A percentile compares a stretch with the other conserved stretches of the same genome.
Conservation (phyloP, 1,140 invertebrate genomes). For the Halesus radiatus region DNA sequence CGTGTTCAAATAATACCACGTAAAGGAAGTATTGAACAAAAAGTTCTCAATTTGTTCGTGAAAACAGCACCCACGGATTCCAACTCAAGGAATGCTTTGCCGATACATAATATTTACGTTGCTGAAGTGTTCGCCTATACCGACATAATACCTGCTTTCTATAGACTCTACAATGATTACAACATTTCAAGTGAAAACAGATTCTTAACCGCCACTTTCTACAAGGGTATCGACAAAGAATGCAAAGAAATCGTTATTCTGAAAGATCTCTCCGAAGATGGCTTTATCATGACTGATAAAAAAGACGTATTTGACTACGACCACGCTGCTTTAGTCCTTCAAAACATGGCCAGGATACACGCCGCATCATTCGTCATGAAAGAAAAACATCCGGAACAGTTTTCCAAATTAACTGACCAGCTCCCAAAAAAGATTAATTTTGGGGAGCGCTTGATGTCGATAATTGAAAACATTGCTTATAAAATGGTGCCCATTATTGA, state of each 20-base stretch:
- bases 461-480: neutral
- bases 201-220: slow-evolving; percentile 15
- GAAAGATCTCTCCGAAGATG: slow-evolving; percentile 69
- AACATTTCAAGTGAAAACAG: neutral
- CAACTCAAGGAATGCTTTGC: neutral
- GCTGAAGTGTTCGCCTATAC: neutral
- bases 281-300: slow-evolving; percentile 70
- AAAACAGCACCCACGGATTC: too few relatives aligned
- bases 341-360: slow-evolving; percentile 71
- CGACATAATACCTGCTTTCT: neutral
- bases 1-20: neutral
- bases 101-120: neutral
- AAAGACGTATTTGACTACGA: slow-evolving; percentile 67
- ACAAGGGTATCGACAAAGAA: slow-evolving; percentile 59
- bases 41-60: neutral
- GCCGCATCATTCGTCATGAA: slow-evolving; percentile 60
- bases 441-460: neutral
- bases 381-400: slow-evolving; percentile 1
- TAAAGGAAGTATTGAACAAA: neutral
- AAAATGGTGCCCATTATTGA: neutral
- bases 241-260: slow-evolving; percentile 63
- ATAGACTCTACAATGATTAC: neutral
- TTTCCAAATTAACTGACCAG: neutral
- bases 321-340: slow-evolving; percentile 66
- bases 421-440: slow-evolving; percentile 4